Evolutionary conservation across 2,888 invertebrate species (phyloP), one percentile per base, ranked within the genome.

Genomic region (Tineola bisselliella): DNA sequence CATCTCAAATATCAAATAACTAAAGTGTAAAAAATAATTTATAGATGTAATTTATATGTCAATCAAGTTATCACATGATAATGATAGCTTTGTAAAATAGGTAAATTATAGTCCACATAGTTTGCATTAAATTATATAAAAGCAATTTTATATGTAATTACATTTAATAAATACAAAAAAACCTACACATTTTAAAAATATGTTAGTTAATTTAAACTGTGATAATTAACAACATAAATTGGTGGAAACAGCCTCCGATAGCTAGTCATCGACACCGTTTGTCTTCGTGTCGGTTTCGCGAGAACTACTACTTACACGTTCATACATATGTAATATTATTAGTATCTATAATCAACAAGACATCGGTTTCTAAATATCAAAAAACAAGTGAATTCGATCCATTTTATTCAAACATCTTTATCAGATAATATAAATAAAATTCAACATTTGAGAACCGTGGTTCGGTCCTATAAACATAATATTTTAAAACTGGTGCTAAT

Each of bases 221-320:
- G 25, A 4, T 25, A n/a, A n/a, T n/a, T n/a, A n/a, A n/a, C n/a
- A n/a, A n/a, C n/a, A n/a, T n/a, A 44, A 10, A 13, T 6, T 44
- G 17, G 70, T 69, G 62, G 18, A 57, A 67, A 61, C 62, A 65
- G 69, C 64, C 70, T 65, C 48, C 62, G 6, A 31, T 31, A 15
- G n/a, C 44, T 44, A 63, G 68, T 66, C 69, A 67, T 69, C 67
- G 69, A 67, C 68, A 65, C 69, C 66, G 72, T 70, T 71, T 72
- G 70, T 66, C 73, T 75, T 76, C 52, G 52, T 52, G 52, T 52
- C 52, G 44, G 13, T 31, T 17, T 52, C 52, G 52, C 52, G 18
- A 13, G 19, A 15, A 44, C 44, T 44, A 6, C 12, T 13, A 44
- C 44, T 44, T 44, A 44, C 44, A 44, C n/a, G 10, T 10, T 8